Evolutionary conservation across 2,113 vertebrate genomes (phyloP), one percentile per base, ranked within the genome.

Genomic region (Cromileptes altivelis): DNA sequence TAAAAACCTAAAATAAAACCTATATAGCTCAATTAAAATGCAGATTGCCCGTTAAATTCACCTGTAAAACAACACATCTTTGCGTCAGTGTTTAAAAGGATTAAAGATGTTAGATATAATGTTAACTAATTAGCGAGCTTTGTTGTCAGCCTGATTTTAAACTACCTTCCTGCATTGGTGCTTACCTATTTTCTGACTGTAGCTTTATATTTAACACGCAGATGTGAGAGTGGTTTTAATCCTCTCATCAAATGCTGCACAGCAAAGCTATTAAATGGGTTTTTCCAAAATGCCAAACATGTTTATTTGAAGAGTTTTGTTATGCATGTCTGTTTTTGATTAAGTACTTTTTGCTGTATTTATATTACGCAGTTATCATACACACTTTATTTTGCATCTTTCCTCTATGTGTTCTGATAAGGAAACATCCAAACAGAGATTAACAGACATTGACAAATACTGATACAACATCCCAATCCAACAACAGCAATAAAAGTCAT

Each of bases 391-490:
- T 12, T 30, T 50, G 25, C 27, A 52, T 70, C 6, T 25, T 15
- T 56, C 23, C 11, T 53, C 13, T 2, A 25, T 52, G 3, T 49
- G 23, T 11, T 63, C 42, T 45, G 19, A 70, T 45, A 27, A 79
- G n/a, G 70, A 81, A n/a, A 25, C 37, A 57, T 63, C 23, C 4
- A 42, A 30, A 57, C 70, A 70, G 21, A 55, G 11, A 11, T 47
- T 21, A 49, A 11, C 40, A 60, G 55, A 70, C 15, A 45, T 3
- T 37, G n/a, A 72, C 21, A 50, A 27, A 52, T 40, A 42, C 4
- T 40, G 13, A 53, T 30, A 19, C 2, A 19, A 17, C 21, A 50
- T 21, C 33, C 37, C 4, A 42, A 47, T 67, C 70, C 50, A 55
- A 64, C 13, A 82, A 1, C 45, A 72, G 15, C 70, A 45, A 2